Evolutionary conservation across 2,113 vertebrate genomes (phyloP).

Genomic region (Sinocyclocheilus maitianheensis): DNA sequence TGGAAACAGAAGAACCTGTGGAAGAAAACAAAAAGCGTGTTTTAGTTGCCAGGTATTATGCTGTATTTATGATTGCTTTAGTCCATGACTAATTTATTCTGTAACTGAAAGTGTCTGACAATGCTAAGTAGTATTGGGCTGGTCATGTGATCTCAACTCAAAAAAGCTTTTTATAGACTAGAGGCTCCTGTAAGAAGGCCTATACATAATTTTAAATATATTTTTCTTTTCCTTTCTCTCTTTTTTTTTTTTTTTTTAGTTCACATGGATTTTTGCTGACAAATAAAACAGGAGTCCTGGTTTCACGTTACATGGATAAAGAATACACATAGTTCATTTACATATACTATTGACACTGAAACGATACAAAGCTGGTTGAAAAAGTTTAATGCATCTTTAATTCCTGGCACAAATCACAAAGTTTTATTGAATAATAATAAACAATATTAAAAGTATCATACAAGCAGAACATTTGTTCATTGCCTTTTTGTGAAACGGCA

Average conservation of each 20-base stretch:
- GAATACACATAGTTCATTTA: neutral
- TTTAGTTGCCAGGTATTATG: neutral
- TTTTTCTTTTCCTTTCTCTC: neutral
- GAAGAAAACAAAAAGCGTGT: constrained; percentile 4
- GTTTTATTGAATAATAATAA: neutral
- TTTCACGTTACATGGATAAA: neutral
- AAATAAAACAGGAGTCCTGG: neutral
- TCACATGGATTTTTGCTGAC: neutral
- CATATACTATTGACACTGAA: neutral
- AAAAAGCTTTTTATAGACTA: neutral
- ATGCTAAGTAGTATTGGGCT: neutral
- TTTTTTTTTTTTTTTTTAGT: too few relatives aligned
- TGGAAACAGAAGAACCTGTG: constrained; percentile 56
- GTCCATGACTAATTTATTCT: neutral
- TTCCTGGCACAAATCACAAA: neutral
- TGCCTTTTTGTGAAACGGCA: neutral
- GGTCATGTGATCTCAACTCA: neutral
- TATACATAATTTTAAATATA: neutral
- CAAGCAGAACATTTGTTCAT: neutral
- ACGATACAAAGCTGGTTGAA: neutral
- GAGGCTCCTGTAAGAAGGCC: neutral
- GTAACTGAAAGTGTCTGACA: neutral
- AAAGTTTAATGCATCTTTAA: neutral
- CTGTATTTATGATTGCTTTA: neutral
- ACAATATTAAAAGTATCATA: neutral